Percentiles rank a stretch among this genome's conserved stretches.
Evolutionary conservation across 2,113 vertebrate genomes (phyloP).

Genomic region (Corythornis madagascariensis): DNA sequence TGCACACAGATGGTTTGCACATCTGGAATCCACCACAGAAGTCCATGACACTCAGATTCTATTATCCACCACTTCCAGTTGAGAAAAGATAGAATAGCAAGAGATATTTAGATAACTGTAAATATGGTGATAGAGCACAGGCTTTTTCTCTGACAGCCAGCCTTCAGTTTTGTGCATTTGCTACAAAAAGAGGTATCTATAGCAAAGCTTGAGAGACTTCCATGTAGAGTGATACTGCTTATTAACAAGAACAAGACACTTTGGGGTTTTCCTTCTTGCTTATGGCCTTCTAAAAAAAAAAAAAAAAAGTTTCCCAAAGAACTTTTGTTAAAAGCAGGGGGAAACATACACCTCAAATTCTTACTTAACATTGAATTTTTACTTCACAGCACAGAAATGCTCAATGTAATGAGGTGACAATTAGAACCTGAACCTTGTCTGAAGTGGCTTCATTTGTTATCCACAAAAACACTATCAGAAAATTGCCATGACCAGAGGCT

Average conservation of each 20-base stretch:
- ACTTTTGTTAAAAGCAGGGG: neutral
- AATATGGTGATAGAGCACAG: neutral
- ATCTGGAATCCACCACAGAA: neutral
- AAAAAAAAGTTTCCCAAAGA: neutral
- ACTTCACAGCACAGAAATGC: neutral
- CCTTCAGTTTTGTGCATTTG: neutral
- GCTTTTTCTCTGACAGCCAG: neutral
- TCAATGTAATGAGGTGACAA: neutral
- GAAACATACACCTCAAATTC: neutral
- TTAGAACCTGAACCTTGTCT: neutral
- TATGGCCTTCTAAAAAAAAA: neutral
- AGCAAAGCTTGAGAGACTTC: neutral
- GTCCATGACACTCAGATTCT: neutral
- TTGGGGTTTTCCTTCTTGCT: neutral
- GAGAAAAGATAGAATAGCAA: neutral
- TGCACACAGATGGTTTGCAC: neutral
- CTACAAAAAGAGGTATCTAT: neutral
- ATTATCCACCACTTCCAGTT: neutral
- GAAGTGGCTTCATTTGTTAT: neutral
- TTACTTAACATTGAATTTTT: neutral
- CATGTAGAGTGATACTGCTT: neutral
- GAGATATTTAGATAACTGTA: neutral
- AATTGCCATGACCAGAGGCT: neutral
- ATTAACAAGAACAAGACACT: slow-evolving; percentile 20
- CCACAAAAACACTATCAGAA: neutral